Percentiles rank a stretch among this genome's conserved stretches.
Conservation (phyloP, 2,888 invertebrate species). For the Scaptomyza reducta region DNA sequence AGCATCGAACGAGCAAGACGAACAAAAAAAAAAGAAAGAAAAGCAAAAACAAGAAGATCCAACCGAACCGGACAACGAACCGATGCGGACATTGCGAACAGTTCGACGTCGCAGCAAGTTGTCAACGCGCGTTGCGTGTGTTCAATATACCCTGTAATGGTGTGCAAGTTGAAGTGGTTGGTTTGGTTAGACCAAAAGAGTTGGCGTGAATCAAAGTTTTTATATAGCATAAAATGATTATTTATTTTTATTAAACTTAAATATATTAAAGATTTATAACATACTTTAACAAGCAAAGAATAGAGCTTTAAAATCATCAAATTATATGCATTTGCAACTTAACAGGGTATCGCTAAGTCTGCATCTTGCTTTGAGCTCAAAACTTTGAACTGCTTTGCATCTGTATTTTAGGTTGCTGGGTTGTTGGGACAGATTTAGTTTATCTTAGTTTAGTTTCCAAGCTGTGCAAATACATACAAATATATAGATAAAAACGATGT, state of each 20-base stretch:
- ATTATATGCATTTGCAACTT: neutral
- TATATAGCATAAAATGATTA: too few species aligned
- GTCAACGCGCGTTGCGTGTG: conserved; percentile 38
- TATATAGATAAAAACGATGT: conserved; percentile 28
- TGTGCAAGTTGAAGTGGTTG: neutral
- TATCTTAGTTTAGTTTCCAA: neutral
- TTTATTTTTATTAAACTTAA: too few species aligned
- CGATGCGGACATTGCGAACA: conserved; percentile 48
- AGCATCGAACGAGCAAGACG: conserved; percentile 12
- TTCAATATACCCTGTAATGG: conserved; percentile 22
- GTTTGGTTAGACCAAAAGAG: neutral
- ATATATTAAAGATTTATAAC: neutral
- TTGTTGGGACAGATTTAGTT: conserved; percentile 30
- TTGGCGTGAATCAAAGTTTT: neutral
- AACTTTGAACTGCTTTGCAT: neutral
- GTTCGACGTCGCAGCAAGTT: conserved; percentile 32
- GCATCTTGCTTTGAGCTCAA: neutral
- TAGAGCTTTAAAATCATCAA: neutral
- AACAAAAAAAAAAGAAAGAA: conserved; percentile 20
- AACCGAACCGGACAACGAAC: conserved; percentile 67
- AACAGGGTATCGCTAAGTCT: neutral
- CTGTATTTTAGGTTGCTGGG: conserved; percentile 29
- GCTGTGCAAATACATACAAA: conserved; percentile 8
- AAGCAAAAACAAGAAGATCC: conserved; percentile 45
- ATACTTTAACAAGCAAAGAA: neutral